Percentiles rank a stretch among this genome's conserved stretches.
Conservation (phyloP, 2,888 invertebrate species). For the Halocaridina rubra region DNA sequence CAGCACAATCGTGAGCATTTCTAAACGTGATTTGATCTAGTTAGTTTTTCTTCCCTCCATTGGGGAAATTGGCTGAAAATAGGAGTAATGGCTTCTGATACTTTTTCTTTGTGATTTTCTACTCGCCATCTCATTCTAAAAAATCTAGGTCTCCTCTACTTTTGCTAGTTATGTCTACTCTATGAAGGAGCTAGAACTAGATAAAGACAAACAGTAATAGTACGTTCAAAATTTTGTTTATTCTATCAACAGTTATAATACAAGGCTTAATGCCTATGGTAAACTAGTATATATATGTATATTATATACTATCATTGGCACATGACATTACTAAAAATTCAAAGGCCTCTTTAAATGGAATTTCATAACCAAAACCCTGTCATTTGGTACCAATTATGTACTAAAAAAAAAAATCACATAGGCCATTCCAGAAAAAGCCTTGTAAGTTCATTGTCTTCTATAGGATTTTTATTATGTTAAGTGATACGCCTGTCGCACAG, state of each 20-base stretch:
- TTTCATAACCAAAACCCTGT: constrained; percentile 49
- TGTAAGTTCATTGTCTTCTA: constrained; percentile 53
- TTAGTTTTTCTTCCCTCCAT: background rate
- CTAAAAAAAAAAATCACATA: constrained; percentile 38
- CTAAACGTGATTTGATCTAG: background rate
- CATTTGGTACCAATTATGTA: constrained; percentile 49
- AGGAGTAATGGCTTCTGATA: background rate
- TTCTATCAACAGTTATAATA: constrained; percentile 61
- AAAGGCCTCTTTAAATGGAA: constrained; percentile 49
- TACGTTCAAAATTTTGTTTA: constrained; percentile 60
- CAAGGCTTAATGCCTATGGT: constrained; percentile 60
- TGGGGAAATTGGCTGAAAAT: constrained; percentile 8
- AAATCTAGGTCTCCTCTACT: constrained; percentile 38
- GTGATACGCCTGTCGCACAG: background rate
- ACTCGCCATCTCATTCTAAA: background rate
- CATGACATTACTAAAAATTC: constrained; percentile 54
- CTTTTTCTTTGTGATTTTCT: background rate
- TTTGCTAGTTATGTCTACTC: constrained; percentile 30
- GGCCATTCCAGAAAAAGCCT: constrained; percentile 48
- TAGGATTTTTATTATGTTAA: constrained; percentile 2
- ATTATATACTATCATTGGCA: constrained; percentile 62
- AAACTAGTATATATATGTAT: constrained; percentile 47
- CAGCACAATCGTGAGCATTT: background rate
- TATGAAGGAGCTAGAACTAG: constrained; percentile 56
- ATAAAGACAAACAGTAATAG: constrained; percentile 59